Evolutionary conservation across 2,113 vertebrate genomes (phyloP), one percentile per base, ranked within the genome.

Genomic region (Seriola quinqueradiata): DNA sequence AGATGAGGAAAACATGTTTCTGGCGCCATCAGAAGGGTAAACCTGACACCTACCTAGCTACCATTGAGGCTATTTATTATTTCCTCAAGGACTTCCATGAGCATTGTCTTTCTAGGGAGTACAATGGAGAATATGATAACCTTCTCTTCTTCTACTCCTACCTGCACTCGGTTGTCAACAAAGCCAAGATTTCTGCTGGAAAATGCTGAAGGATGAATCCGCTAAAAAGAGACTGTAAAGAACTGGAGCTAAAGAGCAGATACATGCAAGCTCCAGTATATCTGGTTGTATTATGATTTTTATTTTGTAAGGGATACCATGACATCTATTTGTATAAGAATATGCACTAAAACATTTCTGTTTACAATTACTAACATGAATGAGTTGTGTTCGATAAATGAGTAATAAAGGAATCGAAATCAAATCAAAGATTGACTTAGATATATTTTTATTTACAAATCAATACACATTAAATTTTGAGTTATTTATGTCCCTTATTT

Each of bases 61-160:
- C 98, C 8, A 99, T 99, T 50, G 98, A 99, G 94, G 98, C 98
- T 2, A 96, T 99, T 91, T 99, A 99, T 89, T 99, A 99, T 93
- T 99, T 99, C 82, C 89, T 99, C 70, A 96, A 96, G 76, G 98
- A 99, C 88, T 98, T 97, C 79, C 97, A 98, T 16, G 91, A 92
- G 81, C 95, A 96, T 17, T 78, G 97, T 88, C 90, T 97, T 83
- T 90, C 92, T 81, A 93, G 96, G 70, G 94, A 92, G 80, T 99
- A 99, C 81, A 88, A 82, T 4, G 98, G 98, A 87, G 96, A 99
- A 72, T 99, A 99, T 54, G 98, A 99, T 81, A 98, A 99, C 89
- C 93, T 99, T 52, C 95, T 99, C 70, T 99, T 98, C 92, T 99
- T 99, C 94, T 99, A 97, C 89, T 96, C 97, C 5, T 99, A 96